These are phyloP conservation scores for Argya squamiceps DNA, from an alignment of 2,797 vertebrate species.

Conservation along the genomic window DNA sequence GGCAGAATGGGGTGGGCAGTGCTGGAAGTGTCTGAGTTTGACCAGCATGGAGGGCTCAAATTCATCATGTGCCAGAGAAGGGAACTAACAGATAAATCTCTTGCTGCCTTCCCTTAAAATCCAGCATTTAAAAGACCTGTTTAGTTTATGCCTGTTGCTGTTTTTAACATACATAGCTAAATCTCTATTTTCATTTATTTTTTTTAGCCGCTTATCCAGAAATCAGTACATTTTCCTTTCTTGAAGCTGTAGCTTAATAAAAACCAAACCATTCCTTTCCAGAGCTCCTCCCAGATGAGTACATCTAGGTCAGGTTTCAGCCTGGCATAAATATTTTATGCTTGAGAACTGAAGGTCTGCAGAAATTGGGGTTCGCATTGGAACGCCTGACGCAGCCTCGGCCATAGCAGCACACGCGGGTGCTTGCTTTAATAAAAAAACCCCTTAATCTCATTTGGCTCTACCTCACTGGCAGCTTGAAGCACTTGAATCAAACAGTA, in stretches of 20 bases:
- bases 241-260: constrained; percentile 28
- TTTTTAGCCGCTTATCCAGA: background rate
- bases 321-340: constrained; percentile 37
- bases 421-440: constrained; percentile 65
- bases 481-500: constrained; percentile 68
- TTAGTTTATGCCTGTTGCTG: background rate
- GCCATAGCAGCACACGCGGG: background rate
- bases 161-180: background rate
- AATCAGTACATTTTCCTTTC: constrained; percentile 18
- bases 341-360: background rate
- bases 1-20: background rate
- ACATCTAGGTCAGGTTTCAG: constrained; percentile 34
- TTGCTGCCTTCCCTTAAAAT: background rate
- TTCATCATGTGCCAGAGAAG: background rate
- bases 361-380: constrained; percentile 14
- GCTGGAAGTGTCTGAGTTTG: background rate
- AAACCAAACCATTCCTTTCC: constrained; percentile 24
- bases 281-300: constrained; percentile 37
- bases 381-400: background rate
- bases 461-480: constrained; percentile 68
- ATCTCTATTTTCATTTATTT: background rate
- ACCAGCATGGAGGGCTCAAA: background rate
- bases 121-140: background rate
- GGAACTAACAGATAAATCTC: background rate
- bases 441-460: constrained; percentile 68